Conservation (phyloP, 2,888 invertebrate species). For the Achlya flavicornis region DNA sequence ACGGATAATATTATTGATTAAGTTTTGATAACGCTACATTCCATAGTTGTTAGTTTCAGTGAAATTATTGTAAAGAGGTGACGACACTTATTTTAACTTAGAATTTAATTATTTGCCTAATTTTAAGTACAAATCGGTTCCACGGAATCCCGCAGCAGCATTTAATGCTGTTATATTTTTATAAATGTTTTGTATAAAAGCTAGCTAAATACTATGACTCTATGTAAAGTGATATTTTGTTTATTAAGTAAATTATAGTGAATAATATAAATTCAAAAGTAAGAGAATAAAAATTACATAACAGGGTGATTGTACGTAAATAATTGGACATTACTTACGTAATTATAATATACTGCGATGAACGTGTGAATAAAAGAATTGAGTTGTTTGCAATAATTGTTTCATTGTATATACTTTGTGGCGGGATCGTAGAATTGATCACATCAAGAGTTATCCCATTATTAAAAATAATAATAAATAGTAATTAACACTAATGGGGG, state of each 20-base stretch:
- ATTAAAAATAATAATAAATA: too few relatives aligned
- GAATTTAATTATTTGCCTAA: slow-evolving; percentile 27
- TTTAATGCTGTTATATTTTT: neutral
- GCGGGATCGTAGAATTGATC: too few relatives aligned
- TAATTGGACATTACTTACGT: slow-evolving; percentile 4
- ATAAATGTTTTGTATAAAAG: neutral
- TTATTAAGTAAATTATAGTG: slow-evolving; percentile 2
- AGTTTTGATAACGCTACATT: slow-evolving; percentile 42
- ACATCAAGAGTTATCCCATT: too few relatives aligned
- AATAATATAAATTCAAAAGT: neutral
- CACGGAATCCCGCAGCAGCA: neutral
- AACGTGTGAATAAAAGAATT: slow-evolving; percentile 34
- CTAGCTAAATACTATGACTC: slow-evolving; percentile 5
- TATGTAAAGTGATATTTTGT: slow-evolving; percentile 6
- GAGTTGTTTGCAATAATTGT: slow-evolving; percentile 51
- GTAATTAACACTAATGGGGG: too few relatives aligned
- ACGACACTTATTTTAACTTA: slow-evolving; percentile 44
- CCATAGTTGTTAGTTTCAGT: slow-evolving; percentile 32
- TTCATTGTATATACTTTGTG: slow-evolving; percentile 31
- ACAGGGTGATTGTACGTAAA: slow-evolving; percentile 12
- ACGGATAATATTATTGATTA: slow-evolving; percentile 28
- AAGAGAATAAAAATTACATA: neutral
- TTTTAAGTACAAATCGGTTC: slow-evolving; percentile 11
- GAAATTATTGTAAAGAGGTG: slow-evolving; percentile 50
- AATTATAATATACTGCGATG: slow-evolving; percentile 7